phyloP scores from a whole-genome alignment of 2,888 invertebrate species.

The Parasteatoda lunata region DNA sequence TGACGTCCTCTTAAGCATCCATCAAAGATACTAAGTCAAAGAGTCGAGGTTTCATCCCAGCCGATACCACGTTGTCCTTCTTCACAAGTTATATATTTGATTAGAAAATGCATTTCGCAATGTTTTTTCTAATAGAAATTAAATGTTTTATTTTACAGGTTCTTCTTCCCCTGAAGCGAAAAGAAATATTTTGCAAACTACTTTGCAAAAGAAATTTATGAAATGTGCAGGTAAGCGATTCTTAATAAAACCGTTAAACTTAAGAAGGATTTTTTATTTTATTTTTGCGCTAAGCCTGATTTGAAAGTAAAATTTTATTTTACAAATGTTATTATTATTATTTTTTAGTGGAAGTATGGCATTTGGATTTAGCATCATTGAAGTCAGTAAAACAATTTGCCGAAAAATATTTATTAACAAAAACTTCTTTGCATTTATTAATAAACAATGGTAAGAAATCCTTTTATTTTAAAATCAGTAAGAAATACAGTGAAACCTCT shows the following conservation, averaged over 20 bases:
- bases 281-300: not conserved
- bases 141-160: constrained; percentile 10
- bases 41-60: too few species aligned
- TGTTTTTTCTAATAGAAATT: not conserved
- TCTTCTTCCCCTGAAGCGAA: constrained; percentile 30
- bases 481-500: not conserved
- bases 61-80: too few species aligned
- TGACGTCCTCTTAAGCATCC: too few species aligned
- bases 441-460: constrained; percentile 81
- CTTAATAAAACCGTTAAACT: constrained; percentile 1
- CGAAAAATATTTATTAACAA: constrained; percentile 79
- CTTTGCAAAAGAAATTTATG: constrained; percentile 20
- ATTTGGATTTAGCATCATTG: constrained; percentile 85
- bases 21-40: too few species aligned
- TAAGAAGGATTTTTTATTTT: not conserved
- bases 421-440: constrained; percentile 82
- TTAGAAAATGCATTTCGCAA: too few species aligned
- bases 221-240: constrained; percentile 22
- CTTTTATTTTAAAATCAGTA: not conserved
- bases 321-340: not conserved
- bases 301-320: not conserved
- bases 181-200: constrained; percentile 20
- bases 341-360: constrained; percentile 78
- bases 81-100: too few species aligned
- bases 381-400: constrained; percentile 86